Conservation (phyloP, 1,140 invertebrate genomes). For the Contarinia nasturtii region DNA sequence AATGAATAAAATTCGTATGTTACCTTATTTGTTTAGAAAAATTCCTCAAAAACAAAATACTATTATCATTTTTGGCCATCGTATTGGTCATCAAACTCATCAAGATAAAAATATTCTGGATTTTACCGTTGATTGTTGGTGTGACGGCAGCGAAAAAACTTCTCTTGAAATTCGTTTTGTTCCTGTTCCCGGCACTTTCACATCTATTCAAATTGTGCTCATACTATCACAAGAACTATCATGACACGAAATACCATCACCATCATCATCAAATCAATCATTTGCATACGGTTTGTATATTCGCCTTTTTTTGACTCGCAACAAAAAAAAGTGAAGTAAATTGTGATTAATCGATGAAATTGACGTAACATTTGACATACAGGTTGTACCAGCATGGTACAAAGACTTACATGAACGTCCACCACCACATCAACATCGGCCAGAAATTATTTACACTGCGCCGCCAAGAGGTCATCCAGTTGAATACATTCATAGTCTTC, state of each 20-base stretch:
- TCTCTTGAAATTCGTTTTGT: slow-evolving; percentile 55
- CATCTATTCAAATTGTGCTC: slow-evolving; percentile 70
- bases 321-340: not conserved
- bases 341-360: slow-evolving; percentile 2
- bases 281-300: slow-evolving; percentile 32
- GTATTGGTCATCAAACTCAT: slow-evolving; percentile 60
- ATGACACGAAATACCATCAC: slow-evolving; percentile 54
- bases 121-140: slow-evolving; percentile 51
- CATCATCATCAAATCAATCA: slow-evolving; percentile 56
- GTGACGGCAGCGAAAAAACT: slow-evolving; percentile 64
- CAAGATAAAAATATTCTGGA: slow-evolving; percentile 53
- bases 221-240: slow-evolving; percentile 49
- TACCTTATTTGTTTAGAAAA: slow-evolving; percentile 53
- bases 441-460: slow-evolving; percentile 19
- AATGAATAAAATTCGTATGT: no score
- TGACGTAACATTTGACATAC: not conserved
- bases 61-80: slow-evolving; percentile 49
- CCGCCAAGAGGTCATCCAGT: slow-evolving; percentile 21
- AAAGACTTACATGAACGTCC: slow-evolving; percentile 6
- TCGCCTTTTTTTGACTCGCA: not conserved
- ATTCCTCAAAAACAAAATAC: slow-evolving; percentile 49
- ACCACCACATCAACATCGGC: slow-evolving; percentile 7
- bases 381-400: slow-evolving; percentile 21
- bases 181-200: slow-evolving; percentile 58
- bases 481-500: slow-evolving; percentile 21